These are phyloP conservation scores for Ethmia dodecea DNA, from an alignment of 2,888 invertebrate species.

Conservation along the genomic window DNA sequence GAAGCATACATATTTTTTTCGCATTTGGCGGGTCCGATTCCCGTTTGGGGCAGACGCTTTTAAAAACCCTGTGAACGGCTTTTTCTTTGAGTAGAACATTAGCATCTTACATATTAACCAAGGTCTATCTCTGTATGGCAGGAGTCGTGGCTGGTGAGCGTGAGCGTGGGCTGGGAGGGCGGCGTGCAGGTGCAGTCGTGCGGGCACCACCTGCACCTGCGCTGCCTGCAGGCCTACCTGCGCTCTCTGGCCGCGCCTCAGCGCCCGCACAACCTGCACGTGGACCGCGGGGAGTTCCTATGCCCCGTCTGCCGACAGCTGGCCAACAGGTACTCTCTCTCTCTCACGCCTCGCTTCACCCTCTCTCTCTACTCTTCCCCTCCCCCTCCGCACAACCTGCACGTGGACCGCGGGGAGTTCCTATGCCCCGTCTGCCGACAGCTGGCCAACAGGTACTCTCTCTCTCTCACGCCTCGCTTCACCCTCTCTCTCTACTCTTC, in stretches of 20 bases:
- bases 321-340: slow-evolving; percentile 44
- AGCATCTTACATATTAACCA: too few species aligned
- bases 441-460: slow-evolving; percentile 52
- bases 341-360: too few species aligned
- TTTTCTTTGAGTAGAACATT: too few species aligned
- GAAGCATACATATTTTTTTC: too few species aligned
- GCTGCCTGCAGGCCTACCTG: slow-evolving; percentile 95
- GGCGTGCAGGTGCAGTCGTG: slow-evolving; percentile 97
- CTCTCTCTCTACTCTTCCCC: too few species aligned
- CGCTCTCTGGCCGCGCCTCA: slow-evolving; percentile 89
- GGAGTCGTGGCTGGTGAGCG: slow-evolving; percentile 85
- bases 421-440: slow-evolving; percentile 97
- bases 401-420: slow-evolving; percentile 87
- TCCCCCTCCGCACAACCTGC: slow-evolving; percentile 86
- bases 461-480: too few species aligned
- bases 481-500: too few species aligned
- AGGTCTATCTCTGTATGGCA: slow-evolving; percentile 28
- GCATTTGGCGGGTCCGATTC: too few species aligned
- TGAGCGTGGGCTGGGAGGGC: slow-evolving; percentile 92
- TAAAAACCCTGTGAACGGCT: too few species aligned
- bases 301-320: slow-evolving; percentile 96
- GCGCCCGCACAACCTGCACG: slow-evolving; percentile 84
- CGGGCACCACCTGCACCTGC: slow-evolving; percentile 97
- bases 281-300: slow-evolving; percentile 88
- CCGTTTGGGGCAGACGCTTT: too few species aligned